Base-by-base conservation (phyloP, 2,113 vertebrate species). In the Nothocercus nigrocapillus region DNA sequence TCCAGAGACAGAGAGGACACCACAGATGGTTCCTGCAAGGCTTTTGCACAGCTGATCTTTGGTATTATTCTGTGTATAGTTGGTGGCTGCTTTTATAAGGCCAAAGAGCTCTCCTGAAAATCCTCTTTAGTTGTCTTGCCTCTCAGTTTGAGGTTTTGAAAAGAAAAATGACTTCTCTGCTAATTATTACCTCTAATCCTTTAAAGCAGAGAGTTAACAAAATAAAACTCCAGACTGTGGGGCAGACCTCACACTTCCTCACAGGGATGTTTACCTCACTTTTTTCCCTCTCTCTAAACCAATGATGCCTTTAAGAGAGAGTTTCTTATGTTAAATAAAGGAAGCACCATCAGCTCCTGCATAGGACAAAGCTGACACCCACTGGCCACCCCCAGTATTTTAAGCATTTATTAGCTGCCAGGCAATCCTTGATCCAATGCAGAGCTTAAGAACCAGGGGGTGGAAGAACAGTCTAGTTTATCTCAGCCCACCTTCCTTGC, bases 351-450 rank as follows among this genome's bases (percentile, higher is more conserved):
- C 90, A 79, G 85, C 90, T 89, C 90, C 92, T 95, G 92, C 83
- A 73, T 96, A 90, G 96, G 96, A 92, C 96, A 94, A 94, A 97
- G 95, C 94, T 97, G 96, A 96, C 96, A 97, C 92, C 96, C 95
- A 82, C 95, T 97, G 96, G 96, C 90, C 95, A 93, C 93, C 94
- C 95, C 92, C 49, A 95, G 94, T 95, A 96, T 77, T 96, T 81
- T 82, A 96, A 85, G 91, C 40, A 4, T 17, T 59, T 54, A 47
- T 25, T 69, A 94, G 61, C 75, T 70, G 2, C 12, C 2, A n/a
- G 93, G 88, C 66, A 28, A 51, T 32, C 77, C 53, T 82, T 54
- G 64, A 61, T 88, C 64, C 68, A 32, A 76, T 81, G 51, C 79
- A 67, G 32, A 85, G 73, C 68, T 44, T 32, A 66, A 78, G 69